Conservation (phyloP, 2,113 vertebrate species). For the Hypanus sabinus region DNA sequence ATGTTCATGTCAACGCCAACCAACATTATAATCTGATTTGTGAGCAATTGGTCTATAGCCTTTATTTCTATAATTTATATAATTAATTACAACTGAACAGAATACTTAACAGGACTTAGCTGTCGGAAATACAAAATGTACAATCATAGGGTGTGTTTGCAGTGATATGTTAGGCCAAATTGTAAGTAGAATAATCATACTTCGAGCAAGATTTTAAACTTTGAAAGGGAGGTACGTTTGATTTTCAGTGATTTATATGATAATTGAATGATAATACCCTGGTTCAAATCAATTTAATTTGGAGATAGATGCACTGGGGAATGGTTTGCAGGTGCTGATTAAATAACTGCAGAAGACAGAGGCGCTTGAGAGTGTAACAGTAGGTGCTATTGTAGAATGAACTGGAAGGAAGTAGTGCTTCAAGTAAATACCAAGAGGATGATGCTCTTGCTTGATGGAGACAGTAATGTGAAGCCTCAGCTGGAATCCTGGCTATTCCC, state of each 20-base stretch:
- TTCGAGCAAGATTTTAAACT: not conserved
- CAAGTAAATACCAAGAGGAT: not conserved
- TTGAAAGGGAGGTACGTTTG: not conserved
- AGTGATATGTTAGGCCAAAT: not conserved
- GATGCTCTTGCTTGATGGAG: not conserved
- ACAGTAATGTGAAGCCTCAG: not conserved
- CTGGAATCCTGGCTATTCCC: not conserved
- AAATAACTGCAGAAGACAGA: not conserved
- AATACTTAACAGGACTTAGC: not conserved
- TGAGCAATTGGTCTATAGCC: no score
- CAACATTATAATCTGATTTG: no score
- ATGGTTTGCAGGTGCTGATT: not conserved
- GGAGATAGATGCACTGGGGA: not conserved
- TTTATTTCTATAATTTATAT: not conserved
- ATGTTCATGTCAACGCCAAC: no score
- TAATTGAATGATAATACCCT: conserved; percentile 15
- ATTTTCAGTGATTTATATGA: conserved; percentile 13
- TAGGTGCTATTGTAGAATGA: conserved; percentile 30
- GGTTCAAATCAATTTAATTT: not conserved
- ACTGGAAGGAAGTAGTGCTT: not conserved
- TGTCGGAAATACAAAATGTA: not conserved
- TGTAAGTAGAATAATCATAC: not conserved
- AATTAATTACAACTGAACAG: not conserved
- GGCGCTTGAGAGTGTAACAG: not conserved
- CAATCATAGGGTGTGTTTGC: not conserved